A percentile compares a stretch with the other conserved stretches of the same genome.
Conservation (phyloP, 2,797 vertebrate genomes). For the Chaunax sp. region DNA sequence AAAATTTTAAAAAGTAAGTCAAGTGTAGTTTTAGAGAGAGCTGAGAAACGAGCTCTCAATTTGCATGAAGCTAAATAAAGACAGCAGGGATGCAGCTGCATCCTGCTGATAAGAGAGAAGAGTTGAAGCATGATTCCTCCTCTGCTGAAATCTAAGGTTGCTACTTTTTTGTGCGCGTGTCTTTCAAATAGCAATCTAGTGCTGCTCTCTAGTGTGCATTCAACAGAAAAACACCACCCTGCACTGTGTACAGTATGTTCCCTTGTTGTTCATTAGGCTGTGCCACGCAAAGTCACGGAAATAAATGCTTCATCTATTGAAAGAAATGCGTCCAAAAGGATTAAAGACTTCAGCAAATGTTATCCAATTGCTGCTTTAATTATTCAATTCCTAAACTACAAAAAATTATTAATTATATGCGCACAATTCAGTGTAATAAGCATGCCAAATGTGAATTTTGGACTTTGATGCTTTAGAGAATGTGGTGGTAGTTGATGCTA, state of each 20-base stretch:
- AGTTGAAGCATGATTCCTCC: neutral
- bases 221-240: constrained; percentile 1
- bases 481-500: too few species aligned
- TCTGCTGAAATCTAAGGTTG: neutral
- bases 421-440: too few species aligned
- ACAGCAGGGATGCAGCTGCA: constrained; percentile 35
- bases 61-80: constrained; percentile 49
- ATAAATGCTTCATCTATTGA: neutral
- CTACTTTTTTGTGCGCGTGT: neutral
- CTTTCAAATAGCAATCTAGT: constrained; percentile 17
- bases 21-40: neutral
- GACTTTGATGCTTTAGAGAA: too few species aligned
- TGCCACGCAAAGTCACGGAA: neutral
- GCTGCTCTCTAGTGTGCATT: constrained; percentile 52
- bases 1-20: constrained; percentile 23
- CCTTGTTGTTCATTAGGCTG: neutral
- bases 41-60: constrained; percentile 13
- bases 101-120: constrained; percentile 16
- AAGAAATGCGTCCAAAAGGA: too few species aligned
- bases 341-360: too few species aligned
- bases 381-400: too few species aligned
- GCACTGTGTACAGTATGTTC: neutral
- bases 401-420: too few species aligned
- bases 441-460: too few species aligned
- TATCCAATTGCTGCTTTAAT: too few species aligned